Base-by-base conservation (phyloP, 37 sponge, comb jelly and placozoan genomes). In the Aphrocallistes beatrix region DNA sequence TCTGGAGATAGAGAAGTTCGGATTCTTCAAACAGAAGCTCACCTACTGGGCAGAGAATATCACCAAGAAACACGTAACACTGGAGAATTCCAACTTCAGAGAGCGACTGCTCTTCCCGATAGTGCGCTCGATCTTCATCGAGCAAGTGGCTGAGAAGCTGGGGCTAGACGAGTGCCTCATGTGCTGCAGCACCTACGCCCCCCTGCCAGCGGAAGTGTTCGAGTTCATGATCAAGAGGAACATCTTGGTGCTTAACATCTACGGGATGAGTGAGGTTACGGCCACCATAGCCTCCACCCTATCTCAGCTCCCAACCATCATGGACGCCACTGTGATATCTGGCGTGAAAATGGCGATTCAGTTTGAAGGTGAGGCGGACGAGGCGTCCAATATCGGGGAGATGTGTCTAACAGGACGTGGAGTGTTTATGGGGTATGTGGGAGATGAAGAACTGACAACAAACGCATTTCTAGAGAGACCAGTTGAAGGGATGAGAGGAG, bases 151-250 rank as follows among this genome's bases (percentile, higher is more conserved):
- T 13, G 21, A 28, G 34, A 30, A 32, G 34, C 75, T 60, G 25
- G 75, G 75, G 25, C 75, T 60, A 6, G 34, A 60, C 75, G 75
- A 60, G 34, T 60, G 75, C 34, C 10, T 25, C 28, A 60, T 60
- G 3, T 60, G 75, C 34, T 60, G 75, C 75, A 60, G 75, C 34
- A 60, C 75, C 25, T 60, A 60, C 75, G 75, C 75, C 34, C 75
- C 75, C 34, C 75, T 60, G 34, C 75, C 75, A 3, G n/a, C 28
- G n/a, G 75, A 60, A 13, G 75, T 60, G 17, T 60, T 60, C 34
- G 75, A 60, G 75, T 60, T 60, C 75, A 32, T 60, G 34, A 30
- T 60, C n/a, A 60, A 60, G 75, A 3, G 75, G 34, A 60, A 60
- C 34, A 60, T 60, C 10, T 60, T 60, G 6, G 21, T 60, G 3